phyloP scores from a whole-genome alignment of 2,113 vertebrate species.

The Echinops telfairi region DNA sequence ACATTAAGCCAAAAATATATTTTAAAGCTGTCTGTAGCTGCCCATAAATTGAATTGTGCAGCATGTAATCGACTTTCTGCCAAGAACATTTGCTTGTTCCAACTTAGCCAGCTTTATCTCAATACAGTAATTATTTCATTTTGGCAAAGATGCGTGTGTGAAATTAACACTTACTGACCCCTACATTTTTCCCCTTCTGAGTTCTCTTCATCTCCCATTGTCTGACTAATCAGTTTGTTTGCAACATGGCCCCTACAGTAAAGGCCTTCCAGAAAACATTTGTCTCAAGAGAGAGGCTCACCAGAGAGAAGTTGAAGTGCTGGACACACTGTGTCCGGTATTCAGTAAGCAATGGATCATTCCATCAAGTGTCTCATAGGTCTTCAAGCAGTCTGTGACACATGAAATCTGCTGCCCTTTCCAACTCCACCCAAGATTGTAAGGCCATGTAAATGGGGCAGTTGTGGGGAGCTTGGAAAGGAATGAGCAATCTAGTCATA shows the following conservation, averaged over 20 bases:
- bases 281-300: conserved; percentile 37
- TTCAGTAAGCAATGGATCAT: not conserved
- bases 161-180: conserved; percentile 81
- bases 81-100: conserved; percentile 77
- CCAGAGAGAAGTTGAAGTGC: not conserved
- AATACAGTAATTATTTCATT: conserved; percentile 80
- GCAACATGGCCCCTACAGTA: conserved; percentile 35
- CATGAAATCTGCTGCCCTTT: not conserved
- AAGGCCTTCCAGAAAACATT: conserved; percentile 52
- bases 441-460: not conserved
- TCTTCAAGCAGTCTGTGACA: conserved; percentile 10
- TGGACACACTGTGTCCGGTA: not conserved
- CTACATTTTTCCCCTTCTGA: conserved; percentile 54
- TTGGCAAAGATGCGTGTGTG: conserved; percentile 72
- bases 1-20: conserved; percentile 75
- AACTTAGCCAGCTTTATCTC: conserved; percentile 72
- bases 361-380: conserved; percentile 2
- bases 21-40: conserved; percentile 72
- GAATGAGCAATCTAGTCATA: not conserved
- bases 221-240: conserved; percentile 75
- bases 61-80: conserved; percentile 66
- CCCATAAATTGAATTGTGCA: conserved; percentile 68
- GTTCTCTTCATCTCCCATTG: conserved; percentile 54
- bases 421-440: not conserved
- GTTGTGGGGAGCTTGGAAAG: not conserved